phyloP scores from a whole-genome alignment of 1,140 invertebrate species.

The Orchestia grillus region DNA sequence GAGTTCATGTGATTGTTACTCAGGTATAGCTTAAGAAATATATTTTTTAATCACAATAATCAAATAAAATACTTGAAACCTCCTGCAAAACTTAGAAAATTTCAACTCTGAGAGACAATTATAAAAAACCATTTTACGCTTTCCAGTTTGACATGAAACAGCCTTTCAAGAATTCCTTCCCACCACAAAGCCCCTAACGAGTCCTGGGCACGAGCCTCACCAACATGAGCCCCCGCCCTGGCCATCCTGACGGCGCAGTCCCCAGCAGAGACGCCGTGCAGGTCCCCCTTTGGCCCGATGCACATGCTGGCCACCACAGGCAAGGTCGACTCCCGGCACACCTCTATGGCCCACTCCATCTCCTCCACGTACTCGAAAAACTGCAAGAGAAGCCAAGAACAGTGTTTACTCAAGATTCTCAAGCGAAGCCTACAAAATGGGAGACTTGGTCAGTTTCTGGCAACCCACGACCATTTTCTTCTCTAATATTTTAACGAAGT shows the following conservation, averaged over 20 bases:
- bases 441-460: not conserved
- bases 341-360: conserved; percentile 73
- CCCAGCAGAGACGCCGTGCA: conserved; percentile 70
- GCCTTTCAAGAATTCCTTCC: not conserved
- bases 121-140: too few relatives aligned
- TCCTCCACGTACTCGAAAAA: conserved; percentile 74
- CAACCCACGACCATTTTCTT: not conserved
- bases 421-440: too few relatives aligned
- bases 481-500: not conserved
- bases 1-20: too few relatives aligned
- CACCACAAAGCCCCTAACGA: not conserved
- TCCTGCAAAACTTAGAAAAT: too few relatives aligned
- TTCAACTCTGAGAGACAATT: too few relatives aligned
- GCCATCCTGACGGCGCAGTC: conserved; percentile 72
- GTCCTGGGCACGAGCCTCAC: not conserved
- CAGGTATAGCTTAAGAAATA: too few relatives aligned
- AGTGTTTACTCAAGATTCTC: too few relatives aligned
- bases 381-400: conserved; percentile 65
- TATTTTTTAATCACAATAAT: too few relatives aligned
- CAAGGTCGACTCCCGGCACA: conserved; percentile 69
- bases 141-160: too few relatives aligned
- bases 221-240: conserved; percentile 69
- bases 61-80: too few relatives aligned
- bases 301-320: conserved; percentile 72
- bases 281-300: conserved; percentile 72